A percentile compares a stretch with the other conserved stretches of the same genome.
Conservation (phyloP, 2,888 invertebrate species). For the Oxycera nigricornis region DNA sequence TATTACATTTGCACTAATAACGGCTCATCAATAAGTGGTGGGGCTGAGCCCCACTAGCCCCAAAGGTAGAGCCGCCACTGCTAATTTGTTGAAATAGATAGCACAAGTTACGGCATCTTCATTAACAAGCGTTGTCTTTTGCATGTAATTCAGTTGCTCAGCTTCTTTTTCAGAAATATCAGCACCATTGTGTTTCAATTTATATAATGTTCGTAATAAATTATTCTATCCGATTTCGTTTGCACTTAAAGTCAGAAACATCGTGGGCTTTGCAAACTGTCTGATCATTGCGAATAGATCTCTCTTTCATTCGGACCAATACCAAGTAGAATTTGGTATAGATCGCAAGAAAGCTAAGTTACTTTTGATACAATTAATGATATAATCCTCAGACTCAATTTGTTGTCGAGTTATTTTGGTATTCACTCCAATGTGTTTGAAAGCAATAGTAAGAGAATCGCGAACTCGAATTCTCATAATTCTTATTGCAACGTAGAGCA, state of each 20-base stretch:
- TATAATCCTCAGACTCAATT: constrained; percentile 51
- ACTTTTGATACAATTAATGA: constrained; percentile 45
- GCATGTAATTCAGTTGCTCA: constrained; percentile 41
- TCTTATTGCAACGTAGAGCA: constrained; percentile 58
- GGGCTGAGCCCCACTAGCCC: too few relatives aligned
- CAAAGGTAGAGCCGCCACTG: too few relatives aligned
- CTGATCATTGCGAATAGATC: constrained; percentile 60
- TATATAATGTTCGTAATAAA: constrained; percentile 55
- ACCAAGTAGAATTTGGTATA: constrained; percentile 54
- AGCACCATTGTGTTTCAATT: constrained; percentile 45
- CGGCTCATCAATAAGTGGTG: too few relatives aligned
- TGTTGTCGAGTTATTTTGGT: constrained; percentile 52
- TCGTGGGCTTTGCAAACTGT: constrained; percentile 57
- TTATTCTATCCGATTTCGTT: constrained; percentile 58
- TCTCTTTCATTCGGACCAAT: constrained; percentile 56
- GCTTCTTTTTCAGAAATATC: background rate
- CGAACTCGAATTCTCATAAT: too few relatives aligned
- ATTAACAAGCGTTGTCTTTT: constrained; percentile 49
- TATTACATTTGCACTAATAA: too few relatives aligned
- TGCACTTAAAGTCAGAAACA: constrained; percentile 58
- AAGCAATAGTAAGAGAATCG: constrained; percentile 48
- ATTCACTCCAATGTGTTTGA: constrained; percentile 52
- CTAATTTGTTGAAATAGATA: constrained; percentile 49
- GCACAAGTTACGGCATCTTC: constrained; percentile 48
- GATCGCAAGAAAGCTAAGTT: constrained; percentile 53